Conservation (phyloP, 2,888 invertebrate genomes). For the Dorcus hopei region DNA sequence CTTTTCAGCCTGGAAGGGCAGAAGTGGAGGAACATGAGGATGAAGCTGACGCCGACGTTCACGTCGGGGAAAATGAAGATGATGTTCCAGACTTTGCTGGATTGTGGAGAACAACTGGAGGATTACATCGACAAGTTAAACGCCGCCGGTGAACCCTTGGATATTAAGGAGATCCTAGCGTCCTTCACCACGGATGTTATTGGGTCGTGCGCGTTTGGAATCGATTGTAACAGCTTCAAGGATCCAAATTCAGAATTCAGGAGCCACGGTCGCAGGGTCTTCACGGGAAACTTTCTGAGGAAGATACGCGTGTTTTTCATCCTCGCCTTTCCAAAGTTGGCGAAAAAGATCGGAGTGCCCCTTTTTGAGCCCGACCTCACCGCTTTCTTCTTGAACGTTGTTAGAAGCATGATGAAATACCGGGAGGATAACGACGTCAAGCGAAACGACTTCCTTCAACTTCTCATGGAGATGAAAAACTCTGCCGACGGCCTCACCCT, state of each 20-base stretch:
- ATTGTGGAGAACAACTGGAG: slow-evolving; percentile 22
- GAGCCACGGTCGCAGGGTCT: slow-evolving; percentile 33
- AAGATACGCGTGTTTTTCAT: slow-evolving; percentile 19
- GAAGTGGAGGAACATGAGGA: slow-evolving; percentile 53
- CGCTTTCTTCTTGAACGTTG: slow-evolving; percentile 49
- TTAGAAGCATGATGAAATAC: slow-evolving; percentile 47
- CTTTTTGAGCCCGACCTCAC: slow-evolving; percentile 30
- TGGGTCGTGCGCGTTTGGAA: slow-evolving; percentile 44
- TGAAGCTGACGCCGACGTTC: slow-evolving; percentile 25
- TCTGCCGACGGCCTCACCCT: slow-evolving; percentile 19
- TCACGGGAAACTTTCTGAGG: slow-evolving; percentile 25
- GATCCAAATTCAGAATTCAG: slow-evolving; percentile 33
- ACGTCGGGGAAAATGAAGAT: slow-evolving; percentile 50
- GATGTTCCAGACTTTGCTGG: slow-evolving; percentile 48
- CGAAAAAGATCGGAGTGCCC: slow-evolving; percentile 16
- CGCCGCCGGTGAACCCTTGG: slow-evolving; percentile 14
- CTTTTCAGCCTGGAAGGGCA: slow-evolving; percentile 55
- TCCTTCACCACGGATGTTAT: slow-evolving; percentile 46
- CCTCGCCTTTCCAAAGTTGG: slow-evolving; percentile 14
- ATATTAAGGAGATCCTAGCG: slow-evolving; percentile 32
- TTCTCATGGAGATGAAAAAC: slow-evolving; percentile 45
- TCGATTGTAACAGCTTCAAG: slow-evolving; percentile 38
- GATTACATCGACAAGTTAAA: slow-evolving; percentile 4
- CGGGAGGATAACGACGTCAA: slow-evolving; percentile 48
- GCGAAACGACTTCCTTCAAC: slow-evolving; percentile 56